Percentiles rank a stretch among this genome's conserved stretches.
These are phyloP conservation scores for Falco peregrinus DNA, from an alignment of 2,797 vertebrate genomes.

Conservation along the genomic window DNA sequence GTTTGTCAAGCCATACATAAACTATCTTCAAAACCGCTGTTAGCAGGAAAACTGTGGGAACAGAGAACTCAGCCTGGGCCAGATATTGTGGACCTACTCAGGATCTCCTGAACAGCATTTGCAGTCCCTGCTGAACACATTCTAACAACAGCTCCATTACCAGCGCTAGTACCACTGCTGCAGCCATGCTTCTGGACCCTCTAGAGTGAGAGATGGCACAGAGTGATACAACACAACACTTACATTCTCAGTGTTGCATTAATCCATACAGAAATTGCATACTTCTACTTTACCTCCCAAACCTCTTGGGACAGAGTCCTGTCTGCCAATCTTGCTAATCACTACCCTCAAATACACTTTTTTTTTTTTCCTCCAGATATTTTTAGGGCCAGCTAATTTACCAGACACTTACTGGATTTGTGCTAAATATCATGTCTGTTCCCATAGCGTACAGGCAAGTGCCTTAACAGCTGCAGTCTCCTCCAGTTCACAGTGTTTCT, in stretches of 20 bases:
- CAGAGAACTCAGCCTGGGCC: not conserved
- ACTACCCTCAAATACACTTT: not conserved
- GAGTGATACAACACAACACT: not conserved
- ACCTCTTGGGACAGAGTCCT: not conserved
- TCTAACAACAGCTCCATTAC: not conserved
- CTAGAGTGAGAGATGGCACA: not conserved
- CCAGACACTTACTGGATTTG: not conserved
- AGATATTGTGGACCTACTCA: not conserved
- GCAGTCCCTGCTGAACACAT: not conserved
- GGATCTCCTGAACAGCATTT: not conserved
- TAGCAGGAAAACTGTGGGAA: not conserved
- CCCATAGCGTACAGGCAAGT: not conserved
- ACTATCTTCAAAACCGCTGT: not conserved
- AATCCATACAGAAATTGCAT: not conserved
- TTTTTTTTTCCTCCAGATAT: not conserved
- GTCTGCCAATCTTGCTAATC: not conserved
- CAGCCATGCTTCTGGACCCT: fast-evolving
- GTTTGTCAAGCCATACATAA: not conserved
- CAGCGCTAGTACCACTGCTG: not conserved
- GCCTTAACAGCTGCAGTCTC: not conserved
- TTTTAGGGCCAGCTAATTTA: not conserved
- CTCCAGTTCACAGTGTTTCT: not conserved
- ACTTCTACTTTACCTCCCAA: not conserved
- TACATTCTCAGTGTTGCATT: not conserved
- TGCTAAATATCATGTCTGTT: not conserved